Conservation (phyloP, 2,797 vertebrate genomes). For the Gobionotothen gibberifrons region DNA sequence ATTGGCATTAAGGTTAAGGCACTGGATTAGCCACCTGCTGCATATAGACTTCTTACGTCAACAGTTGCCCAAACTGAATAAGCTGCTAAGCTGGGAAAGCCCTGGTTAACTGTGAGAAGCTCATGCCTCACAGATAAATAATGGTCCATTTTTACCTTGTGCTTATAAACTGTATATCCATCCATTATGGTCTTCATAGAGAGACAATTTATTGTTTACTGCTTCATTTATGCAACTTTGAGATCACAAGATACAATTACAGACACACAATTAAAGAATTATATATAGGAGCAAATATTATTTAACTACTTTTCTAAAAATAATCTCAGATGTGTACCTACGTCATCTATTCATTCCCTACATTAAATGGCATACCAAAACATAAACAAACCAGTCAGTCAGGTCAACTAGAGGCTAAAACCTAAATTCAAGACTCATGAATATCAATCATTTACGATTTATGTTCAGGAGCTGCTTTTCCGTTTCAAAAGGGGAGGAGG, state of each 20-base stretch:
- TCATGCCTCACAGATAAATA: constrained; percentile 37
- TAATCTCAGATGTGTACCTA: neutral
- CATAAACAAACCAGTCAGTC: neutral
- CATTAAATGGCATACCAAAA: neutral
- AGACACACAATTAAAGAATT: neutral
- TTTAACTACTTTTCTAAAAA: too few species aligned
- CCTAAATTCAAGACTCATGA: constrained; percentile 1
- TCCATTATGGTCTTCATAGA: neutral
- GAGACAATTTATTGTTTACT: too few species aligned
- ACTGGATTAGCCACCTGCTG: constrained; percentile 79
- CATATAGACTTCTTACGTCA: constrained; percentile 83
- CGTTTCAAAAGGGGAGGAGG: constrained; percentile 23
- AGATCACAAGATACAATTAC: neutral
- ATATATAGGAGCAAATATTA: too few species aligned
- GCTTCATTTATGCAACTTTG: neutral
- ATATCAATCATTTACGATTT: constrained; percentile 37
- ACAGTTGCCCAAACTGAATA: constrained; percentile 65
- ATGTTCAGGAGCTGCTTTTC: constrained; percentile 10
- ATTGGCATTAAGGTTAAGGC: constrained; percentile 82
- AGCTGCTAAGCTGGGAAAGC: constrained; percentile 77
- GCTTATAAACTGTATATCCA: neutral
- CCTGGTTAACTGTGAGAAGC: constrained; percentile 39
- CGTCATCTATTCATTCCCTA: neutral
- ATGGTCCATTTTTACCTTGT: neutral
- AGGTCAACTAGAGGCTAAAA: neutral